These are phyloP conservation scores for Hydriomena furcata DNA, from an alignment of 2,888 invertebrate genomes.

Conservation along the genomic window DNA sequence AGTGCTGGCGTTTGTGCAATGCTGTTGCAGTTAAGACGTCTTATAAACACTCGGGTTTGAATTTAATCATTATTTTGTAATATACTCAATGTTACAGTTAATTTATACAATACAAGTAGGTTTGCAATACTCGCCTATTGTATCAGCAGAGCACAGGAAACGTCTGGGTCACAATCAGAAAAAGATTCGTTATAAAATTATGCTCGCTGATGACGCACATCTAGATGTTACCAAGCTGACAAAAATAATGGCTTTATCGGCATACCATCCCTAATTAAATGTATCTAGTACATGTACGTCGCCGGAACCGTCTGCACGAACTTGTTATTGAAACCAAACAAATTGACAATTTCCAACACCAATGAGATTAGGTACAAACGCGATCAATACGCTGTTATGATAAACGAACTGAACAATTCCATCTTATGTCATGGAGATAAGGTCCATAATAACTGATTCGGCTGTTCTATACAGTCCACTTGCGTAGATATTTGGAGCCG, in stretches of 20 bases:
- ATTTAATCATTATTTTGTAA: not conserved
- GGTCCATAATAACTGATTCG: conserved; percentile 14
- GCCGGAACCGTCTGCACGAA: too few relatives aligned
- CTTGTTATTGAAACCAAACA: not conserved
- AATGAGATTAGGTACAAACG: conserved; percentile 10
- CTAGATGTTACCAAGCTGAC: not conserved
- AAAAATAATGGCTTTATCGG: not conserved
- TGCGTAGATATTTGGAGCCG: conserved; percentile 61
- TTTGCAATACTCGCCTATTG: not conserved
- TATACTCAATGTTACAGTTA: too few relatives aligned
- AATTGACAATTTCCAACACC: conserved; percentile 8
- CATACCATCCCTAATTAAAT: too few relatives aligned
- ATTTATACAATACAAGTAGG: not conserved
- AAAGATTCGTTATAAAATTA: not conserved
- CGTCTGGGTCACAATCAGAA: conserved; percentile 9
- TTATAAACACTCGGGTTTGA: conserved; percentile 6
- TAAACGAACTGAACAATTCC: not conserved
- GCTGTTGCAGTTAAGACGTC: conserved; percentile 15
- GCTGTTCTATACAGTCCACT: conserved; percentile 13
- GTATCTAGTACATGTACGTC: too few relatives aligned
- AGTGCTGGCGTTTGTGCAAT: conserved; percentile 47
- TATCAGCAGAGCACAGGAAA: conserved; percentile 24
- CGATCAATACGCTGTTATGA: conserved; percentile 3
- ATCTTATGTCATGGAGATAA: conserved; percentile 8
- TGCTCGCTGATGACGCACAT: not conserved